Base-by-base conservation (phyloP, 2,888 invertebrate genomes). In the Drosophila picticornis region DNA sequence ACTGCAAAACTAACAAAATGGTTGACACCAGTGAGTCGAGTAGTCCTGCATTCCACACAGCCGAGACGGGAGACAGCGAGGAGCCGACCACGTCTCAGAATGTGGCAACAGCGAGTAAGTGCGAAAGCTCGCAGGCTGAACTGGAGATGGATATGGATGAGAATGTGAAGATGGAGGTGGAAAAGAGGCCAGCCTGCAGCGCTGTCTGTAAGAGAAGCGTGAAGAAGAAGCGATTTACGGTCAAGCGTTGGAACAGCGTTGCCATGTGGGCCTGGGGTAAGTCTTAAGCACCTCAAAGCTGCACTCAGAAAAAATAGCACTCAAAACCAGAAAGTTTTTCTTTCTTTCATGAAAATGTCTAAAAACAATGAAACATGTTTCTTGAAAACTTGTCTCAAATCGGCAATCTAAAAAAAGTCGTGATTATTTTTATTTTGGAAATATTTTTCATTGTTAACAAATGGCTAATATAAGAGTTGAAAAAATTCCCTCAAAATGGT, bases 241-340 rank as follows among this genome's bases (percentile, higher is more conserved):
- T 99, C 1, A 98, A 98, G 94, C 99, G 99, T 96, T 99, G 99
- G 99, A 99, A 98, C 94, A 99, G 99, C 64, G 99, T 99, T n/a
- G 99, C 99, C 61, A 94, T 99, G 29, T 99, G 99, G 99, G 98
- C 99, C 68, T 99, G 99, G 98, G 98, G 78, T 79, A 63, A 62
- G 63, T 32, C 64, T 51, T 63, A 77, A 79, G 57, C 61, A 59
- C 66, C 55, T 38, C 4, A 66, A 82, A 77, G 80, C 74, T 69
- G 1, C 46, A 16, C 46, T 46, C 25, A 4, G 7, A 16, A 46
- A 25, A 25, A 46, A 46, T 7, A 2, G 22, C 7, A 43, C 16
- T 25, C 6, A 25, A 0, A 9, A 16, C 25, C 9, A 2, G 0
- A 46, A 4, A 13, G 4, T 4, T 46, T 6, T 46, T 46, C 16